Conservation (phyloP, 35 echinoderm and acorn worm genomes). For the Strongylocentrotus purpuratus region DNA sequence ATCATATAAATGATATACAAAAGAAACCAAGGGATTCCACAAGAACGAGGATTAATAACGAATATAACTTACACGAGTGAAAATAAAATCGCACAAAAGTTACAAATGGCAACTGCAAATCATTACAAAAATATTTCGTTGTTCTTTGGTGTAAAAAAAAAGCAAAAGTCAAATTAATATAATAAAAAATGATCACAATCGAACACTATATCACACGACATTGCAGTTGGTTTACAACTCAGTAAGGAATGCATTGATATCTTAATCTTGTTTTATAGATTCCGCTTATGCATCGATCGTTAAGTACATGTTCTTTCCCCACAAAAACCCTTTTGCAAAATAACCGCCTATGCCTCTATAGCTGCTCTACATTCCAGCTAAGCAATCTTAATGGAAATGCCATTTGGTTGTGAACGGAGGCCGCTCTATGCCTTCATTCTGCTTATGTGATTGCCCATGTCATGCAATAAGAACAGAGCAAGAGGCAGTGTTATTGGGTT, state of each 20-base stretch:
- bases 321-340: neutral
- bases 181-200: conserved; percentile 18
- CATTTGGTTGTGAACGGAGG: neutral
- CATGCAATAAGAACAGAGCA: neutral
- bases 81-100: neutral
- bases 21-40: neutral
- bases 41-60: neutral
- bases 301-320: neutral
- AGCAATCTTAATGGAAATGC: neutral
- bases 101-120: conserved; percentile 27
- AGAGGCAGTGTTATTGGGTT: neutral
- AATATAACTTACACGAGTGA: neutral
- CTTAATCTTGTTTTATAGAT: neutral
- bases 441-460: neutral
- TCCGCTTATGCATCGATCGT: neutral
- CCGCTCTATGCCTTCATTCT: neutral
- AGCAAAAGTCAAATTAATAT: conserved; percentile 23
- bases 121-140: conserved; percentile 56
- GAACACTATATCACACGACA: conserved; percentile 13
- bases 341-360: neutral
- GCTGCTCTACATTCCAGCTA: neutral
- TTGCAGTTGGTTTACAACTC: conserved; percentile 26
- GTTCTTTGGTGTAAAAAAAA: conserved; percentile 53
- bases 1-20: neutral
- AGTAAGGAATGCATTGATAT: conserved; percentile 15